Conservation (phyloP, 2,888 invertebrate species). For the Dicyrtomina minuta region DNA sequence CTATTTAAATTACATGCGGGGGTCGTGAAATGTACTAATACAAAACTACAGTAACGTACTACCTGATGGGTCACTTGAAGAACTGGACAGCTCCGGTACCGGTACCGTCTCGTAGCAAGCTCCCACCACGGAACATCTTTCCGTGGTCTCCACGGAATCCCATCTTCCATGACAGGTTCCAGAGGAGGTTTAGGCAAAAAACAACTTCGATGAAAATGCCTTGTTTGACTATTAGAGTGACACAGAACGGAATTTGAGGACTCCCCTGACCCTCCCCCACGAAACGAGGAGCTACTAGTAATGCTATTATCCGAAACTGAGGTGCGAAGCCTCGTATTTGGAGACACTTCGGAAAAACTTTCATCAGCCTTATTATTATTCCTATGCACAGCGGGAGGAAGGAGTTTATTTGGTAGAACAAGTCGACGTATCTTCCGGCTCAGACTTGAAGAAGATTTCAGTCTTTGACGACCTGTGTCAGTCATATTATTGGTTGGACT, state of each 20-base stretch:
- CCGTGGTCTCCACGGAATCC: slow-evolving; percentile 59
- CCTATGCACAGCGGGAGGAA: slow-evolving; percentile 29
- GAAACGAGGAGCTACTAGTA: slow-evolving; percentile 27
- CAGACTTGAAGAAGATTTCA: slow-evolving; percentile 42
- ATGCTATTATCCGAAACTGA: slow-evolving; percentile 52
- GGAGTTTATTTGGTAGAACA: slow-evolving; percentile 48
- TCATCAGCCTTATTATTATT: slow-evolving; percentile 5
- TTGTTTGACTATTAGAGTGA: slow-evolving; percentile 26
- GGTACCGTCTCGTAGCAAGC: slow-evolving; percentile 68
- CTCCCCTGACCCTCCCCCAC: slow-evolving; percentile 4
- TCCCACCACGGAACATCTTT: slow-evolving; percentile 86
- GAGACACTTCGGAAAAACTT: not conserved
- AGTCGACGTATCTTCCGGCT: slow-evolving; percentile 48
- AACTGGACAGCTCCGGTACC: slow-evolving; percentile 78
- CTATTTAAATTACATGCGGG: too few relatives aligned
- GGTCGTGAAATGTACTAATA: too few relatives aligned
- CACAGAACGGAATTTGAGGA: slow-evolving; percentile 24
- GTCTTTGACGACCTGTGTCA: slow-evolving; percentile 17
- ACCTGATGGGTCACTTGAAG: slow-evolving; percentile 63
- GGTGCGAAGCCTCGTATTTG: slow-evolving; percentile 42
- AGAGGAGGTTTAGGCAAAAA: slow-evolving; percentile 51
- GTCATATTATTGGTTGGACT: slow-evolving; percentile 5
- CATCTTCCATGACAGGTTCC: slow-evolving; percentile 52
- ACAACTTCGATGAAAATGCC: slow-evolving; percentile 52
- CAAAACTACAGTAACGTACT: slow-evolving; percentile 6